Evolutionary conservation across 2,797 vertebrate species (phyloP), one percentile per base, ranked within the genome.

Genomic region (Salmo trutta): DNA sequence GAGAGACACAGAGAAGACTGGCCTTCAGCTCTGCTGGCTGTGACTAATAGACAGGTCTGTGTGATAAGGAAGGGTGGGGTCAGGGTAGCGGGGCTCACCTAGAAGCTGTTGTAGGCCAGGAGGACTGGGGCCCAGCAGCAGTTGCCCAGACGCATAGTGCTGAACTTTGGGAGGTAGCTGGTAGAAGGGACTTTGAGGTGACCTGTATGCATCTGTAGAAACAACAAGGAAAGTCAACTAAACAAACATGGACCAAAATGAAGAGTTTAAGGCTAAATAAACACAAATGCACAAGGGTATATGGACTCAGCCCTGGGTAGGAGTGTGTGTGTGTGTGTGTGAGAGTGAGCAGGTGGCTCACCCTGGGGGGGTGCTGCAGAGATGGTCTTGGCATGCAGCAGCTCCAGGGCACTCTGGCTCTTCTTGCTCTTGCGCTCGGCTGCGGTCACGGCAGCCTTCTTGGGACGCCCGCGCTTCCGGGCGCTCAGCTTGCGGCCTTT

Each of bases 91-190:
- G 10, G 1, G 15, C 93, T 95, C 90, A 99, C 98, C 98, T 84
- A 99, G 95, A 88, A 99, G 95, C 90, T 97, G 96, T 91, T 99
- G 97, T 88, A 99, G 95, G 85, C 95, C 98, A 15, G 96, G 97
- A 0, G 98, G 98, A 82, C 96, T 96, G 7, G 95, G 94, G 53
- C 96, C 92, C 89, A 96, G 91, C 90, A 98, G 93, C 88, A 98
- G 93, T 83, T 97, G 97, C 92, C 94, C 95, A 2, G 97, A 91
- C 41, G 96, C 93, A 90, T 96, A 98, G 93, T 97, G 95, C 88
- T 97, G 97, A 87, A 96, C 96, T 93, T 97, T 97, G 59, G 97
- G 97, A 99, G 98, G 98, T 97, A 99, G 97, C 94, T 98, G 97
- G 91, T 97, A 99, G 91, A 95, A 97, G 5, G 97, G 96, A 89